Conservation (phyloP, 2,797 vertebrate species). For the Takifugu rubripes region DNA sequence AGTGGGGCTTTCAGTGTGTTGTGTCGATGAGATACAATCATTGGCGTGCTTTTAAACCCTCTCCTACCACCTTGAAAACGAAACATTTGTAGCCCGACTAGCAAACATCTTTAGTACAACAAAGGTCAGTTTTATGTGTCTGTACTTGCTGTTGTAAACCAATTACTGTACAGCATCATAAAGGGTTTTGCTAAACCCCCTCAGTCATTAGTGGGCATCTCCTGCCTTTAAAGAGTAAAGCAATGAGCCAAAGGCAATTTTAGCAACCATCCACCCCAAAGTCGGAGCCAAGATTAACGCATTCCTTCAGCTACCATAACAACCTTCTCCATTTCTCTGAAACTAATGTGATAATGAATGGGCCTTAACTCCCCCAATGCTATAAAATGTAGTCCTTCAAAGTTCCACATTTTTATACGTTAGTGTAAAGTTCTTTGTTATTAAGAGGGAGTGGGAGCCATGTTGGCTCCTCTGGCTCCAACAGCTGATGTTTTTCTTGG, state of each 20-base stretch:
- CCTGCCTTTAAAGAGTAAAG: constrained; percentile 22
- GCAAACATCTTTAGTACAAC: no score
- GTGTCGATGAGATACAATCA: no score
- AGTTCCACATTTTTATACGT: constrained; percentile 29
- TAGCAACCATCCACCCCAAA: constrained; percentile 24
- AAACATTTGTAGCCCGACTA: no score
- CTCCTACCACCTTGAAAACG: no score
- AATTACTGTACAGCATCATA: constrained; percentile 34
- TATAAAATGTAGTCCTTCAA: constrained; percentile 39
- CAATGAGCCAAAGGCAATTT: constrained; percentile 18
- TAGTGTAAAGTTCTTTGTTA: constrained; percentile 30
- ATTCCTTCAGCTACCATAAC: constrained; percentile 36
- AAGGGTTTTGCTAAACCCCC: constrained; percentile 54
- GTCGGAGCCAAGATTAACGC: constrained; percentile 16
- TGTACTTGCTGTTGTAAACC: constrained; percentile 31
- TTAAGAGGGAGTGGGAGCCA: constrained; percentile 28
- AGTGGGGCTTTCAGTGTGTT: no score
- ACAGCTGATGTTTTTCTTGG: constrained; percentile 12
- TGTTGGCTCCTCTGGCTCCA: constrained; percentile 12
- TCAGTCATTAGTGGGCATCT: constrained; percentile 22
- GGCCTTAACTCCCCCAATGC: constrained; percentile 42
- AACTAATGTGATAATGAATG: constrained; percentile 53
- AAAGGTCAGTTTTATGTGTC: constrained; percentile 32
- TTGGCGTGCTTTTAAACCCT: no score
- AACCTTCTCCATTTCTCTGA: constrained; percentile 24